Base-by-base conservation (phyloP, 2,888 invertebrate genomes). In the Ophion ellenae region DNA sequence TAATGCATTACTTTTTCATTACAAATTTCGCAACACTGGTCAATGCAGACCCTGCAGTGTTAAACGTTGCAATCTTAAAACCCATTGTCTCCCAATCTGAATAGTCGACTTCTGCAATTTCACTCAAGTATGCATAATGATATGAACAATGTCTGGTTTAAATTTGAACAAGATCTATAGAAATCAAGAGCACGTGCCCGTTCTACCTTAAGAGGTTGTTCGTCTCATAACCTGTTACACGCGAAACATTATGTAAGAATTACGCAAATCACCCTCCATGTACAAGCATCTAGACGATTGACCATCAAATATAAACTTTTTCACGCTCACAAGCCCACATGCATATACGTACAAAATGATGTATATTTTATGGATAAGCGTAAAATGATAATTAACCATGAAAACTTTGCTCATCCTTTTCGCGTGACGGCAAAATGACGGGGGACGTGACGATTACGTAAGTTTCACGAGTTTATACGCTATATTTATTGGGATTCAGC, bases 311-410 rank as follows among this genome's bases (percentile, higher is more conserved):
- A 17, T 17, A 53, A 53, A 53, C 17, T 53, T 53, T 53, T 53
- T 53, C 17, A 53, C 17, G 17, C 14, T 14, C 40, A 40, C 40
- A 7, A 53, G 17, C 17, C 3, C 14, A 17, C 53, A 17, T 53
- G 53, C 53, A 17, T 53, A 17, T 17, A 17, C 14, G 53, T 53
- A 17, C 74, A 10, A 24, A 69, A 71, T 57, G 69, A 64, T 61
- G 70, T 64, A 66, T 73, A 73, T 70, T 74, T 69, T 32, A 81
- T 75, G 81, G 78, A 86, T 86, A 78, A 78, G 70, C 86, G 81
- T 81, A 83, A 83, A 86, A 86, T 86, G 83, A 86, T 83, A 81
- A 83, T 86, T 83, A 81, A 83, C 83, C 78, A 74, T 81, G 81
- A 79, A 86, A 86, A 86, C 74, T 86, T 86, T 74, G 83, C 64